A percentile compares a stretch with the other conserved stretches of the same genome.
Evolutionary conservation across 2,888 invertebrate genomes (phyloP).

Genomic region (Eupithecia exiguata): DNA sequence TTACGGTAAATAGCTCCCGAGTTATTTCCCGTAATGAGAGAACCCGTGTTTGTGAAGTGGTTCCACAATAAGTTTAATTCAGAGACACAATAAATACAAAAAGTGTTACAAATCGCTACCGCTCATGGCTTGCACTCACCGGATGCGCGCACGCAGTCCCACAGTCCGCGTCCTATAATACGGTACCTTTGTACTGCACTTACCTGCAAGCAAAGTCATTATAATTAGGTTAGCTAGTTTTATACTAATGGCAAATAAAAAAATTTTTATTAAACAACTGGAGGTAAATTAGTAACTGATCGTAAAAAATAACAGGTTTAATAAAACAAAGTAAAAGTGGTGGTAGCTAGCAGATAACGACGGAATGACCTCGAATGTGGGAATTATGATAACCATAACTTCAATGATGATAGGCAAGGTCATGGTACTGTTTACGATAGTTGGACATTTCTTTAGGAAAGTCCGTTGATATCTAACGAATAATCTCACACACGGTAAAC

Average conservation of each 20-base stretch:
- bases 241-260: background rate
- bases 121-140: slow-evolving; percentile 43
- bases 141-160: slow-evolving; percentile 44
- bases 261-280: background rate
- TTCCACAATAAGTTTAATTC: background rate
- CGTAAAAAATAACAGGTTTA: background rate
- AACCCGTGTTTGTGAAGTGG: background rate
- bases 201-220: slow-evolving; percentile 47
- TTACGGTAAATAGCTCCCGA: background rate
- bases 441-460: background rate
- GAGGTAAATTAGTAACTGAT: background rate
- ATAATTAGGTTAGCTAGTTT: background rate
- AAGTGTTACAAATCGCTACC: slow-evolving; percentile 41
- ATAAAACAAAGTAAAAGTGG: background rate
- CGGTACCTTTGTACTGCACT: slow-evolving; percentile 42
- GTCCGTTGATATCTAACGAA: background rate
- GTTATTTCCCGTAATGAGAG: too few species aligned
- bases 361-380: background rate
- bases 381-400: background rate
- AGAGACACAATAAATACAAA: background rate
- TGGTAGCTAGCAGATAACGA: background rate
- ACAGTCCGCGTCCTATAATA: slow-evolving; percentile 18
- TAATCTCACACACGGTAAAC: background rate
- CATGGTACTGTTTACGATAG: background rate
- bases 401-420: background rate